Conservation (phyloP, 2,113 vertebrate genomes). For the Fulmarus glacialis region DNA sequence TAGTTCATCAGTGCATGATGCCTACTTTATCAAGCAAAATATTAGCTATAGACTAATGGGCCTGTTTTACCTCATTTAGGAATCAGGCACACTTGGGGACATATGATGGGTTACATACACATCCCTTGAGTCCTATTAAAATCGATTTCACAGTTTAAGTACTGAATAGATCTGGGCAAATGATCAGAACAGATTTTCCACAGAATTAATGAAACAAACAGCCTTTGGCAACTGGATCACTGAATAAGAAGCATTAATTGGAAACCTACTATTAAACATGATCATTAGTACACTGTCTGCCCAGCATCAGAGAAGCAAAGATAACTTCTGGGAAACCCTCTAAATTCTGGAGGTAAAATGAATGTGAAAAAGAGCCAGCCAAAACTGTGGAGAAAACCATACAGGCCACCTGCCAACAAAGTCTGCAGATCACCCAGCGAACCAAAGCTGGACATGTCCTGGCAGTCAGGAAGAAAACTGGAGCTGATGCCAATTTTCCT, state of each 20-base stretch:
- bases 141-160: background rate
- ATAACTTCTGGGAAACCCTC: background rate
- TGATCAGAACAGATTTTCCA: background rate
- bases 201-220: conserved; percentile 9
- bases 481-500: conserved; percentile 1
- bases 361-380: background rate
- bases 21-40: background rate
- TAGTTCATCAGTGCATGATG: background rate
- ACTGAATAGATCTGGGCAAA: background rate
- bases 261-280: background rate
- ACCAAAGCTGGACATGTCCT: background rate
- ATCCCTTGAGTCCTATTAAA: background rate
- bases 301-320: background rate
- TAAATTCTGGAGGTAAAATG: background rate
- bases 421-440: background rate
- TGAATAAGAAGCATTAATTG: background rate
- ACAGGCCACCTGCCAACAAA: background rate
- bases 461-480: background rate
- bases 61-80: background rate
- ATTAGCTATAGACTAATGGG: background rate
- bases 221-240: background rate
- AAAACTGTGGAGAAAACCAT: background rate
- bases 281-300: background rate
- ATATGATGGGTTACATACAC: background rate
- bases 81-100: background rate